Base-by-base conservation (phyloP, 2,113 vertebrate species). In the Chelonoidis abingdonii region DNA sequence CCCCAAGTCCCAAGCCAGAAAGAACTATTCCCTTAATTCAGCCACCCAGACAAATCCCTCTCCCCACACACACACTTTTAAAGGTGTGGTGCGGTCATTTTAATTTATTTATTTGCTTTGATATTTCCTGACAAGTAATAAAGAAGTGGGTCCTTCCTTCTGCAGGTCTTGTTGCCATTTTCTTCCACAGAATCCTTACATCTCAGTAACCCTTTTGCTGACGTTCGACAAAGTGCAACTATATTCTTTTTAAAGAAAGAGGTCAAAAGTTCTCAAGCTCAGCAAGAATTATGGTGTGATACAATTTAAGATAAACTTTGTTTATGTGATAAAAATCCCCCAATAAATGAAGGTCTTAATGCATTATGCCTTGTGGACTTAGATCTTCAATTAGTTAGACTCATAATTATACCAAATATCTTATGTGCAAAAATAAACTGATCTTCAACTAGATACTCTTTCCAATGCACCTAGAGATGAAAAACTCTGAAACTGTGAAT, bases 81-180 rank as follows among this genome's bases (percentile, higher is more conserved):
- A 57, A 57, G 56, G 5, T 27, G 25, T 25, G 12, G 56, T 27
- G 25, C 5, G 10, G 56, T 57, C 25, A 52, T 93, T 95, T 96
- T 96, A 88, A 97, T 97, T 97, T 97, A 97, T 94, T 88, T 95
- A 96, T 94, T 95, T 76, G 38, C 80, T 95, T 95, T 97, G 86
- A 92, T 96, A 83, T 94, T 93, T 96, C 86, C 57, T 95, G 90
- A 83, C 91, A 96, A 91, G 44, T 78, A 96, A 95, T 95, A 95
- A 97, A 97, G 65, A 90, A 96, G 87, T 8, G 54, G 86, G 95
- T 89, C 89, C 92, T 95, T 92, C 83, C 88, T 89, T 97, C 59
- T 0, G 35, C 97, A 97, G 93, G 76, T 92, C 88, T 90, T 80
- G 38, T 85, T 95, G 86, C n/a, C 89, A 16, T 88, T 86, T 93